Base-by-base conservation (phyloP, 2,888 invertebrate genomes). In the Cheilosia grossa region DNA sequence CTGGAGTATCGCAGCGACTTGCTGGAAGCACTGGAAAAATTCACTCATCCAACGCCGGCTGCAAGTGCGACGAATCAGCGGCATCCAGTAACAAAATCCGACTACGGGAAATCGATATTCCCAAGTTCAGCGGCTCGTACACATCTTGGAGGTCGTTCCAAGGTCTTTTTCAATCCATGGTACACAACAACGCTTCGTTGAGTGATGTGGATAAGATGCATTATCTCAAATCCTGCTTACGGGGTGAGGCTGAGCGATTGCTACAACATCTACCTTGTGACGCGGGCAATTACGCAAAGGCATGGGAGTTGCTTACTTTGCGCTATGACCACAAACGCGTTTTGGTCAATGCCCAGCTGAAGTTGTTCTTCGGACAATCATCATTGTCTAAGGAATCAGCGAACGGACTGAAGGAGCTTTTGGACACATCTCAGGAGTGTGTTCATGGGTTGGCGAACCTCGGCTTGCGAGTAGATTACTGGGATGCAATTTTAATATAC, bases 321-420 rank as follows among this genome's bases (percentile, higher is more conserved):
- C 40, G 42, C 6, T 59, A 63, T 10, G 30, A 63, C 61, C 47
- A 63, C 30, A 63, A 63, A 21, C 30, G 30, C 6, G 30, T 63
- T 27, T 15, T 63, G 13, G 63, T 47, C 6, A 63, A 63, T 17
- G 63, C 47, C 0, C 63, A 63, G 15, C 27, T 63, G 4, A 61
- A 44, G 17, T 44, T 42, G 24, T 13, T 61, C 17, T 44, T 59
- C 24, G 24, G 42, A 4, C 42, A 59, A 21, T n/a, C 56, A 10
- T 10, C 17, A 6, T 19, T 17, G 1, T n/a, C 30, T 1, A 33
- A 47, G 30, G 40, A 59, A 24, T 42, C 59, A 21, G 59, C 59
- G 24, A 30, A 30, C 10, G 61, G 17, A 17, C 13, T 64, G 13
- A 64, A 64, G 33, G 19, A 30, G 10, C 1, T 33, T 10, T 10